Percentiles rank a stretch among this genome's conserved stretches.
phyloP scores from a whole-genome alignment of 2,113 vertebrate species.

The Panthera uncia region DNA sequence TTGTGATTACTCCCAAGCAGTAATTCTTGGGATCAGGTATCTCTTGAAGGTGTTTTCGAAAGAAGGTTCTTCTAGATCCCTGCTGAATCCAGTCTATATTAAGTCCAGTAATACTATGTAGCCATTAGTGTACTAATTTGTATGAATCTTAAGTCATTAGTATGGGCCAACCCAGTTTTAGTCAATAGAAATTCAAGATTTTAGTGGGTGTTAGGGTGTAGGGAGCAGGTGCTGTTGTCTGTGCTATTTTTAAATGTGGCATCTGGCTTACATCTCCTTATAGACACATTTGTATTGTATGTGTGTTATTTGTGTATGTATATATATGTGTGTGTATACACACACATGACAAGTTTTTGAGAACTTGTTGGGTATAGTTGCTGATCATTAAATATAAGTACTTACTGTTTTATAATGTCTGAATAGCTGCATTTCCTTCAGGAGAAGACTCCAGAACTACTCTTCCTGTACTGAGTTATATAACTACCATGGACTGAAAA shows the following conservation, averaged over 20 bases:
- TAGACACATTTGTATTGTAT: background rate
- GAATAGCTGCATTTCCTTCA: conserved; percentile 9
- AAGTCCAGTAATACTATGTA: background rate
- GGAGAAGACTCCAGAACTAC: background rate
- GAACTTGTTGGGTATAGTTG: background rate
- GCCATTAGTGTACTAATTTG: background rate
- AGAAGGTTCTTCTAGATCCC: background rate
- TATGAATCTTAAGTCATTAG: background rate
- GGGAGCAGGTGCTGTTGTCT: background rate
- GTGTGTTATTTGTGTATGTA: too few relatives aligned
- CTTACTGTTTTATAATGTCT: conserved; percentile 32
- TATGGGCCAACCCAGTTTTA: background rate
- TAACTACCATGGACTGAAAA: background rate
- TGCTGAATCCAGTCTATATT: background rate
- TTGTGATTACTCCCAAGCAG: background rate
- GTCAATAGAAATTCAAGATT: background rate
- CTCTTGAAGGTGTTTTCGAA: conserved; percentile 6
- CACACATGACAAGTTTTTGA: background rate
- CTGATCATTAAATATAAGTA: background rate
- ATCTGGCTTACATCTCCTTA: background rate
- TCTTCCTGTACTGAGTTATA: background rate
- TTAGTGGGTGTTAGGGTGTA: background rate
- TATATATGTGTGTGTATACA: too few relatives aligned
- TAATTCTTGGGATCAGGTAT: background rate
- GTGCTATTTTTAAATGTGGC: background rate